Conservation (phyloP, 2,888 invertebrate species). For the Drosophila robusta region DNA sequence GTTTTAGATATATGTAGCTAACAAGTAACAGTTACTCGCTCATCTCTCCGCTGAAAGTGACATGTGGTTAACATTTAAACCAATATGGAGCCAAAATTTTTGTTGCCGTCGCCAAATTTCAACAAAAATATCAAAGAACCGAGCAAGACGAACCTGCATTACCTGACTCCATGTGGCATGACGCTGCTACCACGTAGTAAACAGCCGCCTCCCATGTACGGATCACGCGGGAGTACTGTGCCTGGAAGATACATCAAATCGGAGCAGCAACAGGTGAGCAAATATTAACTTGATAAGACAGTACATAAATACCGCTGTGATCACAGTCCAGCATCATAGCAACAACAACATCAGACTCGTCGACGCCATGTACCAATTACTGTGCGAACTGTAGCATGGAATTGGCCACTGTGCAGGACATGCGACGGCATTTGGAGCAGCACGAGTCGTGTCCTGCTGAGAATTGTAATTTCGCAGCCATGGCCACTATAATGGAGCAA, state of each 20-base stretch:
- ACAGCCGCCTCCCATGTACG: conserved; percentile 85
- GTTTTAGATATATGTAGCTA: not conserved
- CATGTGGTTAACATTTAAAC: conserved; percentile 34
- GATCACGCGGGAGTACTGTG: conserved; percentile 83
- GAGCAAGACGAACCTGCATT: conserved; percentile 57
- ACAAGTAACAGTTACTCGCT: not conserved
- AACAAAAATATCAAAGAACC: conserved; percentile 47
- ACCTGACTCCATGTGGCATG: conserved; percentile 83
- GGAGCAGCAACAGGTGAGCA: conserved; percentile 33
- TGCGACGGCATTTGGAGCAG: conserved; percentile 89
- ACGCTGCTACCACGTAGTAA: conserved; percentile 79
- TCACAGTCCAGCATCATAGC: conserved; percentile 4
- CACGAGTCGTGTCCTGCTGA: conserved; percentile 93
- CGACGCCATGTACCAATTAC: conserved; percentile 84
- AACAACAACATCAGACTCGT: not conserved
- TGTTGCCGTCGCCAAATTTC: conserved; percentile 82
- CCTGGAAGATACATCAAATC: conserved; percentile 76
- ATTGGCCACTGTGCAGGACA: conserved; percentile 87
- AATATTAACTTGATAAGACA: not conserved
- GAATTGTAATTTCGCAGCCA: conserved; percentile 87
- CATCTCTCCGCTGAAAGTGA: conserved; percentile 34
- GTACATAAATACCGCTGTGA: not conserved
- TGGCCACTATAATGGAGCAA: conserved; percentile 89
- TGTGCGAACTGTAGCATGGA: conserved; percentile 94
- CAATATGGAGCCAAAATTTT: conserved; percentile 77